Base-by-base conservation (phyloP, 2,113 vertebrate genomes). In the Oxyruncus cristatus region DNA sequence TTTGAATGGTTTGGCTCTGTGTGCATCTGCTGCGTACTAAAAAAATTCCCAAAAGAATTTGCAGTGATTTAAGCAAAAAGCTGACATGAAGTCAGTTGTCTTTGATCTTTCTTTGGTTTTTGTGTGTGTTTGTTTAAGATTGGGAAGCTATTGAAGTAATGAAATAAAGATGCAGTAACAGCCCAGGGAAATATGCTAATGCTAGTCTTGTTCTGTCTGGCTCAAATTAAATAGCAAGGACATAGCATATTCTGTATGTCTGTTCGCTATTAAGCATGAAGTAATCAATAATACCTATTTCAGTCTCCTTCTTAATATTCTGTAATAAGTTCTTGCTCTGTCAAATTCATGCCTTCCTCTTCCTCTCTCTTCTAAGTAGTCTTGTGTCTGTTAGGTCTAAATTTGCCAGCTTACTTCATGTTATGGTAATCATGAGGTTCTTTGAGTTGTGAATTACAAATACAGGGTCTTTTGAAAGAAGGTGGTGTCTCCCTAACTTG, bases 51-150 rank as follows among this genome's bases (percentile, higher is more conserved):
- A 77, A 20, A 32, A 75, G 68, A 86, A 72, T 90, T 65, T 84
- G 52, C 76, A 93, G 56, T 42, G 56, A 44, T 66, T 74, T 95
- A 55, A 41, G 72, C 65, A 91, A 78, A 95, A 89, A 61, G 32
- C 76, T 92, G 79, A 32, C 18, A 62, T 55, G 39, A 85, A 85
- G 18, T 80, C 50, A 44, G 56, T 91, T 93, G 41, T 70, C 85
- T 95, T 86, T 95, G 86, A 93, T 92, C 79, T 95, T 71, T 53
- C 20, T 56, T 72, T 82, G 44, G 3, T 24, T 85, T 89, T 91
- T 49, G 68, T 8, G 24, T 59, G 28, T 86, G 59, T 81, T 77
- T 86, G 50, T 80, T 90, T 66, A 88, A 89, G 71, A 68, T 21
- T 56, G 44, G 39, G 78, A 82, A 92, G 49, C 44, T 94, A 10